A percentile compares a stretch with the other conserved stretches of the same genome.
These are phyloP conservation scores for Aleiodes leptofemur DNA, from an alignment of 2,888 invertebrate species.

Conservation along the genomic window DNA sequence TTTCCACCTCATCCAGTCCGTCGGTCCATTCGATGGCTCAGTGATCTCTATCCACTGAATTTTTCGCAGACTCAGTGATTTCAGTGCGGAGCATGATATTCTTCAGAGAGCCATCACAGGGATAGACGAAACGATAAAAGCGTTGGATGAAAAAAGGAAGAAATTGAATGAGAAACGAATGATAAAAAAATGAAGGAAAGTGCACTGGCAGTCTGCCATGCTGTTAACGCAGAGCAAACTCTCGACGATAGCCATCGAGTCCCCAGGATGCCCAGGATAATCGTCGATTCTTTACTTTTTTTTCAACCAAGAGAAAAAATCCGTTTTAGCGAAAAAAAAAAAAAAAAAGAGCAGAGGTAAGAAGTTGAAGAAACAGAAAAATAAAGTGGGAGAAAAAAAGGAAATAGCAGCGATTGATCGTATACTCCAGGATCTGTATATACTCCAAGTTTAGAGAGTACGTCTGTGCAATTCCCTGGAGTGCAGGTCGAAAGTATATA, in stretches of 20 bases:
- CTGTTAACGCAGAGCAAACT: constrained; percentile 44
- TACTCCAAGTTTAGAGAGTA: constrained; percentile 9
- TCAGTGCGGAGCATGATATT: constrained; percentile 9
- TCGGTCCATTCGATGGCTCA: constrained; percentile 1
- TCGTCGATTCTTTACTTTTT: constrained; percentile 29
- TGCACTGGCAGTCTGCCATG: constrained; percentile 43
- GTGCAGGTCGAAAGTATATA: constrained; percentile 35
- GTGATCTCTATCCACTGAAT: constrained; percentile 31
- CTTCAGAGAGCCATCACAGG: constrained; percentile 19
- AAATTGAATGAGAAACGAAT: background rate
- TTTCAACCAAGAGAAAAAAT: background rate
- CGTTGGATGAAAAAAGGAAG: background rate
- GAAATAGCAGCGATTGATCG: constrained; percentile 21
- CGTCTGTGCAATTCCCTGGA: constrained; percentile 20
- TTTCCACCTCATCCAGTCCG: constrained; percentile 14
- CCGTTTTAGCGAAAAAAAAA: constrained; percentile 4
- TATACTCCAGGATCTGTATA: background rate
- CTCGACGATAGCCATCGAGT: constrained; percentile 15
- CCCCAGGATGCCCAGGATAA: constrained; percentile 36
- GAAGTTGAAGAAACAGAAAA: background rate
- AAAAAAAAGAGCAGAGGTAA: background rate
- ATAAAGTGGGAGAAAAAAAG: background rate
- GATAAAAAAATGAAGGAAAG: constrained; percentile 15
- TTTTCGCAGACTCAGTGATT: constrained; percentile 45
- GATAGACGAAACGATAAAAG: constrained; percentile 10